Conservation (phyloP, 2,797 vertebrate genomes). For the Argentina silus region DNA sequence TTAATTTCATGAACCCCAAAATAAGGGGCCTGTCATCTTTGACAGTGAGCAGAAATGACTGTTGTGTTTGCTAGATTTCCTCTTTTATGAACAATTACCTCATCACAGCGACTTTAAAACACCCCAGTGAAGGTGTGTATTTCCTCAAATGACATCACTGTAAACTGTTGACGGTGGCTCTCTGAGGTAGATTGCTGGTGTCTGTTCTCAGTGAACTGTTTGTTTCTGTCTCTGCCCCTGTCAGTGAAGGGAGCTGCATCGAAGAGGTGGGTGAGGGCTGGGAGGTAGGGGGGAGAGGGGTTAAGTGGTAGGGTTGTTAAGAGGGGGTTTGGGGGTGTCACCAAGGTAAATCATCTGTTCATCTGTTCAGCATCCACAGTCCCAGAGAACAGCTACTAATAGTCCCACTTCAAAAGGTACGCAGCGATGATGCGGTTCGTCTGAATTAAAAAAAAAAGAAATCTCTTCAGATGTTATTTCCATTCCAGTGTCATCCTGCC, state of each 20-base stretch:
- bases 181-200: constrained; percentile 15
- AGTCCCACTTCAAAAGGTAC: constrained; percentile 30
- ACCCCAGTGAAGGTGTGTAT: not conserved
- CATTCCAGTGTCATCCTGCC: constrained; percentile 26
- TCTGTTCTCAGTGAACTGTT: constrained; percentile 30
- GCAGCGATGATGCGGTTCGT: constrained; percentile 22
- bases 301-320: constrained; percentile 23
- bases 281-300: not conserved
- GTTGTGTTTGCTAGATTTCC: too few relatives aligned
- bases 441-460: constrained; percentile 3
- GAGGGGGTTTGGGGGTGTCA: constrained; percentile 38
- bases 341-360: constrained; percentile 43
- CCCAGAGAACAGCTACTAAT: constrained; percentile 38
- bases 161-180: not conserved
- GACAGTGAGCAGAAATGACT: too few relatives aligned
- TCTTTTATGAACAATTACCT: not conserved
- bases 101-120: too few relatives aligned
- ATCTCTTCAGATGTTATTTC: constrained; percentile 29
- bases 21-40: too few relatives aligned
- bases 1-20: too few relatives aligned
- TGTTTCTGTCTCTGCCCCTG: constrained; percentile 15
- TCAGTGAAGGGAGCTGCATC: constrained; percentile 26
- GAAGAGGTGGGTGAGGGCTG: constrained; percentile 17
- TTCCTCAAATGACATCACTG: not conserved
- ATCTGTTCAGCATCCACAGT: constrained; percentile 34